Conservation (phyloP, 2,888 invertebrate genomes). For the Tachina lurida region DNA sequence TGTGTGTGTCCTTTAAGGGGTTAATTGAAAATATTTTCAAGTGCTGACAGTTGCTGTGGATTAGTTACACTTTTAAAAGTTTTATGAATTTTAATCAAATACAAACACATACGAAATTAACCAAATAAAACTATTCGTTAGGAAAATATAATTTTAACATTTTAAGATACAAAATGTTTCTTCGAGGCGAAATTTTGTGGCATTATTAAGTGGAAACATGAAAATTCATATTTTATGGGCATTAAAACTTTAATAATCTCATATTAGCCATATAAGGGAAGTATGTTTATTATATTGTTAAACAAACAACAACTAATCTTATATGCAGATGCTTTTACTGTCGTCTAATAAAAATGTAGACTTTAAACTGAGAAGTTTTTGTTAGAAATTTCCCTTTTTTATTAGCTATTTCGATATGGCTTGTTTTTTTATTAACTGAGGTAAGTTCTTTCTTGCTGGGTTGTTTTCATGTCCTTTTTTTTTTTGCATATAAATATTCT, state of each 20-base stretch:
- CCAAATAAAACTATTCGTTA: slow-evolving; percentile 41
- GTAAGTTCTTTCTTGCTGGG: too few species aligned
- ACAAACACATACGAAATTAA: slow-evolving; percentile 47
- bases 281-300: not conserved
- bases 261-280: too few species aligned
- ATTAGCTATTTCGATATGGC: too few species aligned
- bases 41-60: slow-evolving; percentile 79
- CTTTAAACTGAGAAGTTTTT: too few species aligned
- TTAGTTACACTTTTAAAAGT: slow-evolving; percentile 78
- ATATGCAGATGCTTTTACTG: too few species aligned
- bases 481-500: slow-evolving; percentile 14
- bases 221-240: slow-evolving; percentile 70
- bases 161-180: slow-evolving; percentile 44
- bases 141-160: slow-evolving; percentile 40
- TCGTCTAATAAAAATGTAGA: too few species aligned
- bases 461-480: not conserved
- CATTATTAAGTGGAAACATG: slow-evolving; percentile 70
- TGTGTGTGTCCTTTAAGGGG: slow-evolving; percentile 70
- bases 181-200: slow-evolving; percentile 54
- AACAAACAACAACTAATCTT: not conserved
- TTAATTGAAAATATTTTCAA: slow-evolving; percentile 80
- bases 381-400: too few species aligned
- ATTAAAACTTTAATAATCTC: slow-evolving; percentile 49
- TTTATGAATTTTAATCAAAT: slow-evolving; percentile 74
- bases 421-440: too few species aligned